These are phyloP conservation scores for Agrypnia vestita DNA, from an alignment of 1,140 invertebrate species.

Conservation along the genomic window DNA sequence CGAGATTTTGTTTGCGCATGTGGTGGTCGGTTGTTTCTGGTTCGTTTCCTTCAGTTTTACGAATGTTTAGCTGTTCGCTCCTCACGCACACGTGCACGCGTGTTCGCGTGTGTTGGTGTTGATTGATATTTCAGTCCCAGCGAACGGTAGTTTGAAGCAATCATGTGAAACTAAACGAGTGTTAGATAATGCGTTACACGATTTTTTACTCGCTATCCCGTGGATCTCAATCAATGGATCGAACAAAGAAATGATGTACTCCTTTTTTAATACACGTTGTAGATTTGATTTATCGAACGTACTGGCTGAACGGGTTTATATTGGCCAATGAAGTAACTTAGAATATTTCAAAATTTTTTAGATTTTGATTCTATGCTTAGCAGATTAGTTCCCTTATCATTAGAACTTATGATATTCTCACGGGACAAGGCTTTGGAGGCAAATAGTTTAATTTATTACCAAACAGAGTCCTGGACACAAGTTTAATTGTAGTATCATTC, in stretches of 20 bases:
- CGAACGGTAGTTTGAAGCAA: constrained; percentile 27
- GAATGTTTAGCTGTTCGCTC: constrained; percentile 14
- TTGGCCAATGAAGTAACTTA: no score
- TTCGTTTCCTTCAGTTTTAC: constrained; percentile 22
- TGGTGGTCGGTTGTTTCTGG: constrained; percentile 12
- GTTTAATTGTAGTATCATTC: no score
- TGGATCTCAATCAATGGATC: not conserved
- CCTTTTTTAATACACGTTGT: no score
- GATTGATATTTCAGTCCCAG: constrained; percentile 38
- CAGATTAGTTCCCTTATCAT: no score
- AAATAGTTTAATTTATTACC: no score
- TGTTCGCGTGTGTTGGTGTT: not conserved
- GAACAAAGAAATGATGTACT: not conserved
- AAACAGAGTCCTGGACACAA: no score
- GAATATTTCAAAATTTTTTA: no score
- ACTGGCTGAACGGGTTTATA: no score
- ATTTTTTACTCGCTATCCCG: not conserved
- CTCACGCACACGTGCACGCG: not conserved
- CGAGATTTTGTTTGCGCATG: not conserved
- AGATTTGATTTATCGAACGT: no score
- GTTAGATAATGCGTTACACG: constrained; percentile 38
- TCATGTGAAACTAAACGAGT: constrained; percentile 31
- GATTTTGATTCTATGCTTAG: no score
- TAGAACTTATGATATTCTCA: no score
- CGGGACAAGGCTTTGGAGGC: no score